These are phyloP conservation scores for Cossypha caffra DNA, from an alignment of 2,797 vertebrate genomes.

Conservation along the genomic window DNA sequence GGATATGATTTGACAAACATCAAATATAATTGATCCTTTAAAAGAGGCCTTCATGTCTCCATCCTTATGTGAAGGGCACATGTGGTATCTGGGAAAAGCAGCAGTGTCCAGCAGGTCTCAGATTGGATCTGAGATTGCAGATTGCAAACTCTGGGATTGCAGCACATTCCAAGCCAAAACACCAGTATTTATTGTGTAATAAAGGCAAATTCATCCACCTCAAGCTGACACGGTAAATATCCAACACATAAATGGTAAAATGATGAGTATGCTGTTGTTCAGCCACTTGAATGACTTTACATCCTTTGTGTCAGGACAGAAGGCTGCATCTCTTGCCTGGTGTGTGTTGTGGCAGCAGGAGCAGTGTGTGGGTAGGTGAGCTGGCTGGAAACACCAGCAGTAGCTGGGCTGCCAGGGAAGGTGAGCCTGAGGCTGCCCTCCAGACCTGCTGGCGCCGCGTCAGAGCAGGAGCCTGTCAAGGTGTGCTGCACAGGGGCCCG, in stretches of 20 bases:
- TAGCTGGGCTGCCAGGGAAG: background rate
- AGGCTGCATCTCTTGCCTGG: background rate
- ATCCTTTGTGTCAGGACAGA: background rate
- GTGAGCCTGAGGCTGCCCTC: background rate
- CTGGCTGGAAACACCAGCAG: background rate
- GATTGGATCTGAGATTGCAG: background rate
- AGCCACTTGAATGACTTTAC: background rate
- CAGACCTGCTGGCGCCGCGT: background rate
- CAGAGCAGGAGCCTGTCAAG: background rate
- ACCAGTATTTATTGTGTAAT: background rate
- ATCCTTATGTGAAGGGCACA: background rate
- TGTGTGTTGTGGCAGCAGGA: background rate
- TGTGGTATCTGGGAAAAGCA: background rate
- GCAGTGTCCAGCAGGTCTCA: background rate
- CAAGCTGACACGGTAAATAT: background rate
- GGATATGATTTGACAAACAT: background rate
- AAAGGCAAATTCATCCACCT: background rate
- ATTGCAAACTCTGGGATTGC: accelerated
- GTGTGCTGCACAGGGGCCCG: background rate
- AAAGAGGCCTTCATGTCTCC: background rate
- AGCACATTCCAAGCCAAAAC: background rate
- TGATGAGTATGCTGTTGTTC: background rate
- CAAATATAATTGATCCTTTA: background rate
- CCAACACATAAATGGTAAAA: background rate
- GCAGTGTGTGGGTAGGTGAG: background rate